phyloP scores from a whole-genome alignment of 2,113 vertebrate species.

The Pollachius pollachius region DNA sequence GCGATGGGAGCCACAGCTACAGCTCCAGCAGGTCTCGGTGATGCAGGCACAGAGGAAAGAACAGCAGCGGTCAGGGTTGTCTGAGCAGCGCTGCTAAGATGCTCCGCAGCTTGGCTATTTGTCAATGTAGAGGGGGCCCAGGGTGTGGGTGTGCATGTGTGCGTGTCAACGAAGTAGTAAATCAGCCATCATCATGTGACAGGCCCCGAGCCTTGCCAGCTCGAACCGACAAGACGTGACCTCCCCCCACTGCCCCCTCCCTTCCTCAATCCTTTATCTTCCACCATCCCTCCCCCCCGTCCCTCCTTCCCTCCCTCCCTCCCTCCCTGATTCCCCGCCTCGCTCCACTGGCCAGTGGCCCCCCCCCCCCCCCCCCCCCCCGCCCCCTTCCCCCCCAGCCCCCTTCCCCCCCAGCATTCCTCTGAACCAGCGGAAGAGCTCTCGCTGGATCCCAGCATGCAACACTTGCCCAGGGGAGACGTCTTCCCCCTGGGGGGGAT shows the following conservation, averaged over 20 bases:
- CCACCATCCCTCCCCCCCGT: conserved; percentile 48
- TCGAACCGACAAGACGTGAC: conserved; percentile 70
- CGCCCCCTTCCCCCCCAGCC: no score
- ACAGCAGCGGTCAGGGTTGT: no score
- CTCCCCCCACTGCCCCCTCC: conserved; percentile 45
- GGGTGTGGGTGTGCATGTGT: conserved; percentile 37
- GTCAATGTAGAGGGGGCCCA: no score
- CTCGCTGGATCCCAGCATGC: conserved; percentile 72
- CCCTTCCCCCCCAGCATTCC: conserved; percentile 85
- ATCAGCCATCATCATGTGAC: conserved; percentile 78
- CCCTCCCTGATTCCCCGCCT: conserved; percentile 78
- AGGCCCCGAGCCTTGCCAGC: conserved; percentile 52
- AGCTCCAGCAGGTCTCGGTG: no score
- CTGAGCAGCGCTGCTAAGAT: no score
- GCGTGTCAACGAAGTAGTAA: conserved; percentile 67
- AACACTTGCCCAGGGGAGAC: conserved; percentile 58
- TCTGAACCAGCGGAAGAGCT: conserved; percentile 79
- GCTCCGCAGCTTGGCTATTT: no score
- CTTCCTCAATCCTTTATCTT: not conserved
- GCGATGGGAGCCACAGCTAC: no score
- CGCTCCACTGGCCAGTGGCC: conserved; percentile 77
- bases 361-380: no score
- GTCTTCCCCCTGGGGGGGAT: conserved; percentile 56
- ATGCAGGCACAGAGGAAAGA: no score
- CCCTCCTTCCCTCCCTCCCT: conserved; percentile 42